Percentiles rank a stretch among this genome's conserved stretches.
phyloP scores from a whole-genome alignment of 1,140 invertebrate genomes.

The Drosophila azteca region DNA sequence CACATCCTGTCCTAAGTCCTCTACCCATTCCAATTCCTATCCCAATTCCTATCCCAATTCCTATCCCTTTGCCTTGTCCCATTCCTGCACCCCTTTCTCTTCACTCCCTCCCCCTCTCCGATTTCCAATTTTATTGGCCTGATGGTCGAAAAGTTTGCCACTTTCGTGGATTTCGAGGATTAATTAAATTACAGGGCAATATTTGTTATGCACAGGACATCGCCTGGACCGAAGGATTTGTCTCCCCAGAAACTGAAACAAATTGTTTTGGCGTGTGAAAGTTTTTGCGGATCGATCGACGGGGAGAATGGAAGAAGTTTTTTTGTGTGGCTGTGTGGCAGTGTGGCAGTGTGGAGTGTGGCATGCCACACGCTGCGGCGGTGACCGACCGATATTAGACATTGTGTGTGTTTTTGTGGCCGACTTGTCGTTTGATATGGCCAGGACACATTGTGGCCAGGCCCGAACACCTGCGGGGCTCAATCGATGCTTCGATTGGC shows the following conservation, averaged over 20 bases:
- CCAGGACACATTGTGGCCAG: slow-evolving; percentile 27
- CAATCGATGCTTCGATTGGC: slow-evolving; percentile 26
- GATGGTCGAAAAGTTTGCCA: slow-evolving; percentile 44
- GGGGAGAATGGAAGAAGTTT: slow-evolving; percentile 17
- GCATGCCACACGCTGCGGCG: neutral
- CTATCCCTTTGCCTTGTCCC: too few species aligned
- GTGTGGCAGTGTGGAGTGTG: too few species aligned
- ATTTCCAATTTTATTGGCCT: slow-evolving; percentile 13
- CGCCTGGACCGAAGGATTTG: slow-evolving; percentile 30
- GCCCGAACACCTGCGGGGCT: slow-evolving; percentile 28
- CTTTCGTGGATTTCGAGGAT: slow-evolving; percentile 51
- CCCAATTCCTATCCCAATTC: too few species aligned
- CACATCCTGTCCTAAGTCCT: too few species aligned
- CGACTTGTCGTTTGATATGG: slow-evolving; percentile 37
- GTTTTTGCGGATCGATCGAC: slow-evolving; percentile 1
- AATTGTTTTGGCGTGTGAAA: slow-evolving; percentile 49
- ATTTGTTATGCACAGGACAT: slow-evolving; percentile 51
- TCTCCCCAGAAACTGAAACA: slow-evolving; percentile 24
- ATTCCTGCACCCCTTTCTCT: too few species aligned
- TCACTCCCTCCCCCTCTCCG: neutral
- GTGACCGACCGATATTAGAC: slow-evolving; percentile 14
- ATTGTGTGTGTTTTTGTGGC: slow-evolving; percentile 23
- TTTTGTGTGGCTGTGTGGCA: neutral
- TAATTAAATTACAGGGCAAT: slow-evolving; percentile 71
- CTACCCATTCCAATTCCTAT: too few species aligned